Conservation (phyloP, 2,797 vertebrate species). For the Phoeniculus purpureus region DNA sequence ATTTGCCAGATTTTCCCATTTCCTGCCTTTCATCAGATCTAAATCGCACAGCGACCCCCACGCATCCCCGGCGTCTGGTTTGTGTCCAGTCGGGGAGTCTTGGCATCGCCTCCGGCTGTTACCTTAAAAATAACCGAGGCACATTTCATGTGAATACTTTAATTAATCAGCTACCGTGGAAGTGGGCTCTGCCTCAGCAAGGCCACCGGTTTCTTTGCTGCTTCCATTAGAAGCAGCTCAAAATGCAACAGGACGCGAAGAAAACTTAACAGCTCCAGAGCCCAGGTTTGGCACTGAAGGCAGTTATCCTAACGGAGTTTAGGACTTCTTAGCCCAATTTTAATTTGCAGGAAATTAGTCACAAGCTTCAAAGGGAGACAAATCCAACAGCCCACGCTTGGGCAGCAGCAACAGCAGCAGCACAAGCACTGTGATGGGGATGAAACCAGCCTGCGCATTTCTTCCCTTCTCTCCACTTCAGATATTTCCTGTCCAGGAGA, state of each 20-base stretch:
- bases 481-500: not conserved
- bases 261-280: constrained; percentile 28
- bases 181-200: constrained; percentile 48
- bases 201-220: not conserved
- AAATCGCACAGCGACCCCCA: constrained; percentile 66
- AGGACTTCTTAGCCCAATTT: constrained; percentile 11
- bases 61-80: constrained; percentile 71
- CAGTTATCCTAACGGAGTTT: not conserved
- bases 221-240: constrained; percentile 28
- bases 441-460: not conserved
- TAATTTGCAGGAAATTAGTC: not conserved
- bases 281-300: not conserved
- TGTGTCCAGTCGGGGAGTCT: constrained; percentile 70
- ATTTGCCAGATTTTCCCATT: constrained; percentile 73
- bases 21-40: constrained; percentile 77
- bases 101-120: constrained; percentile 66
- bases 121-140: constrained; percentile 68
- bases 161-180: constrained; percentile 79
- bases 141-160: constrained; percentile 70
- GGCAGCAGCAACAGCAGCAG: not conserved
- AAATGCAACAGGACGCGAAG: not conserved
- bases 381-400: not conserved
- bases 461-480: not conserved
- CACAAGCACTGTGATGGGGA: fast-evolving
- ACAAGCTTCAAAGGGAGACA: not conserved